phyloP scores from a whole-genome alignment of 1,140 invertebrate genomes.

The Anastrepha obliqua region DNA sequence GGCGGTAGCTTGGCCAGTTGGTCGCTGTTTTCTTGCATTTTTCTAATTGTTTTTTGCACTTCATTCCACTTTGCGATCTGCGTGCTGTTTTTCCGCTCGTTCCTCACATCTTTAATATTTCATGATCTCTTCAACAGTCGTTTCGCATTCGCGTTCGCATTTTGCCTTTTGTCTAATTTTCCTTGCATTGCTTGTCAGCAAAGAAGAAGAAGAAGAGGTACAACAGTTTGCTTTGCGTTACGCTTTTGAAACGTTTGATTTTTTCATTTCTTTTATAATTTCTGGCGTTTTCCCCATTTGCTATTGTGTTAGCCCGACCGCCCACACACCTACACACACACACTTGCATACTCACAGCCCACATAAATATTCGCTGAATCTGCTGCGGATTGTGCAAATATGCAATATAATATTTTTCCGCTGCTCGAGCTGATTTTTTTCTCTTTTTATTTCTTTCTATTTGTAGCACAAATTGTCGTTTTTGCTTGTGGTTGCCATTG shows the following conservation, averaged over 20 bases:
- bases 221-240: neutral
- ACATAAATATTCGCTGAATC: neutral
- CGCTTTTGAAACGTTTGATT: neutral
- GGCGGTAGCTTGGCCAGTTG: neutral
- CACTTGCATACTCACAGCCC: neutral
- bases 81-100: constrained; percentile 3
- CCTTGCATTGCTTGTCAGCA: neutral
- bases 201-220: neutral
- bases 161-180: constrained; percentile 33
- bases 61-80: constrained; percentile 14
- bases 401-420: constrained; percentile 42
- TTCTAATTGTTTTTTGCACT: neutral
- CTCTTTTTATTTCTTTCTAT: neutral
- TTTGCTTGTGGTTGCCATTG: neutral
- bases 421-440: neutral
- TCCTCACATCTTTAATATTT: constrained; percentile 26
- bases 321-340: neutral
- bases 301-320: neutral
- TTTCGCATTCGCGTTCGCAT: too few relatives aligned
- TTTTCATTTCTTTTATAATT: neutral
- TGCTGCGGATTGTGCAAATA: constrained; percentile 39
- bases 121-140: constrained; percentile 21
- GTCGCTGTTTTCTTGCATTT: neutral
- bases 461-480: constrained; percentile 20
- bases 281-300: neutral